These are phyloP conservation scores for Huso huso DNA, from an alignment of 2,797 vertebrate genomes.

Conservation along the genomic window DNA sequence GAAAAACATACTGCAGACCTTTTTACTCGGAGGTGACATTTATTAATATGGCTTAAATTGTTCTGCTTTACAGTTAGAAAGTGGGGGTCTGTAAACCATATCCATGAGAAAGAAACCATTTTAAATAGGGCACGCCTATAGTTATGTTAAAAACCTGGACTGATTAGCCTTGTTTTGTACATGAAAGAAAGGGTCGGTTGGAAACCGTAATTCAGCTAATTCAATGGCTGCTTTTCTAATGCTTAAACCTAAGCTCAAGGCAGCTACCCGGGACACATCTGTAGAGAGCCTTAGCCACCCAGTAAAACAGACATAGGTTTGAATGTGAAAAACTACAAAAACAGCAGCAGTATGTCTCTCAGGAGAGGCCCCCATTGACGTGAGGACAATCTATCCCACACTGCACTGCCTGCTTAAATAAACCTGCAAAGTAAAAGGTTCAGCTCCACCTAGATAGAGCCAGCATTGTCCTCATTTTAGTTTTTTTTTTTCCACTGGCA, in stretches of 20 bases:
- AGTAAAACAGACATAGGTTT: not conserved
- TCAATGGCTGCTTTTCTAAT: accelerated
- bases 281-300: not conserved
- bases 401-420: not conserved
- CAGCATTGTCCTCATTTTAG: not conserved
- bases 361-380: not conserved
- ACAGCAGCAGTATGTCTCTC: not conserved
- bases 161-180: not conserved
- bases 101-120: not conserved
- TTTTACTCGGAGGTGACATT: no score
- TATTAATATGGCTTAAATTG: not conserved
- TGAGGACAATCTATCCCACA: not conserved
- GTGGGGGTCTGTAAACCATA: not conserved
- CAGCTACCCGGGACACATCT: accelerated
- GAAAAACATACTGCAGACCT: not conserved
- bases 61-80: not conserved
- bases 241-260: not conserved
- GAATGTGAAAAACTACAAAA: not conserved
- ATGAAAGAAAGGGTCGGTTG: not conserved
- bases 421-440: not conserved
- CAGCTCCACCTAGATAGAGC: slow-evolving; percentile 5
- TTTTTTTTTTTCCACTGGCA: not conserved
- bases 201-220: not conserved
- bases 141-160: not conserved
- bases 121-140: not conserved